Evolutionary conservation across 2,113 vertebrate genomes (phyloP), one percentile per base, ranked within the genome.

Genomic region (Polyodon spathula): DNA sequence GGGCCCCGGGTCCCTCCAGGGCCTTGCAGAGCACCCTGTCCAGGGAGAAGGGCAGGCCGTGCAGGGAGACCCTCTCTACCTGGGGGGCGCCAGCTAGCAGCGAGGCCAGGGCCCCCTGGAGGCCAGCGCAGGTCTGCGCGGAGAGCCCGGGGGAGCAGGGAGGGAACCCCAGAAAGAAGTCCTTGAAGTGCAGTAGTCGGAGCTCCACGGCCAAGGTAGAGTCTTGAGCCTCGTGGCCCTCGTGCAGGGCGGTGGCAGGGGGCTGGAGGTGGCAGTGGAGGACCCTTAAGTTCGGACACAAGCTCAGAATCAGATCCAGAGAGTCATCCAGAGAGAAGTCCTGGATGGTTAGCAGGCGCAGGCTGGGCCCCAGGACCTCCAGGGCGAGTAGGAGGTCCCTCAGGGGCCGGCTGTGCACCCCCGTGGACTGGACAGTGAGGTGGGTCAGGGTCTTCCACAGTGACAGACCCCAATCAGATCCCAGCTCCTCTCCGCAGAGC

Each of bases 281-380:
- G 4, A 44, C 41, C 16, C 6, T 12, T 54, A 82, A 71, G 12
- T 2, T 0, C 0, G 73, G 59, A 58, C 78, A 80, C 57, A 4
- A 1, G 39, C 51, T 1, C 0, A 84, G 66, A 5, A 83, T 56
- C 3, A 39, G 27, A 3, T 27, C 27, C 27, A 27, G 27, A 27
- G 27, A 27, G 27, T 27, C 27, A 58, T 0, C 63, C n/a, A 8
- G 65, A 37, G 41, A 52, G 71, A 81, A 75, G 62, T 75, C 72
- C 0, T 81, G 72, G 14, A 84, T 53, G 1, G 63, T 72, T 12
- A 84, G 76, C 46, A 10, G 1, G 0, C 6, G 66, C 14, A 84
- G 69, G 16, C 0, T 68, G 1, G 11, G 0, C 3, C 76, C 73
- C 9, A 72, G 43, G 5, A 9, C 0, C 8, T 0, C 54, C 0